Base-by-base conservation (phyloP, 2,888 invertebrate genomes). In the Toxonevra muliebris region DNA sequence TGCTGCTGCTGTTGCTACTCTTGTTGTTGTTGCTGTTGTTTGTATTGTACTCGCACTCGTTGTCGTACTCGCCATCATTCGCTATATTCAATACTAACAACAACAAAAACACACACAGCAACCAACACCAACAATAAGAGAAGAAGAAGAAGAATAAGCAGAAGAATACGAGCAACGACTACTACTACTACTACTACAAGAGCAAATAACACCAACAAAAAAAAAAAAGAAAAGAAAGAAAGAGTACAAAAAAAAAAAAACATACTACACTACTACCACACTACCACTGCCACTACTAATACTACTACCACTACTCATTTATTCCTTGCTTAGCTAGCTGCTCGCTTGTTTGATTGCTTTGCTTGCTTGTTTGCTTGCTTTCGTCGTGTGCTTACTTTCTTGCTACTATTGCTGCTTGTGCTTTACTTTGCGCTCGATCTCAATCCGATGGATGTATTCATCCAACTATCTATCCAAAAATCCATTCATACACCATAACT, bases 41-140 rank as follows among this genome's bases (percentile, higher is more conserved):
- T 42, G 12, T 69, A 70, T 67, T 70, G 71, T 70, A 71, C 67
- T 71, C 71, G 71, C 70, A 73, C 69, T 53, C 63, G 63, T 52
- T 30, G 30, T 30, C 63, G 63, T 52, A 58, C 59, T 59, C 65
- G 65, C 30, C 30, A 30, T 9, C 30, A 30, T 9, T 48, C 48
- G 13, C n/a, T 12, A 7, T 48, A n/a, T 11, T 48, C n/a, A n/a
- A 13, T 48, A 15, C 15, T 71, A 61, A 71, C 66, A 52, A 61
- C 65, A 63, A 63, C 68, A 64, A 69, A 68, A 68, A 48, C 15
- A 60, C 61, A 61, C 65, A 59, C 43, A 66, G 50, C 53, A 59
- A 53, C 40, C 45, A 60, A 57, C 30, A 30, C 30, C 30, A 30
- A 30, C 30, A 30, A 30, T 30, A 30, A 30, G 30, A 30, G 30